phyloP scores from a whole-genome alignment of 2,888 invertebrate species.

The Holacanthella duospinosa region DNA sequence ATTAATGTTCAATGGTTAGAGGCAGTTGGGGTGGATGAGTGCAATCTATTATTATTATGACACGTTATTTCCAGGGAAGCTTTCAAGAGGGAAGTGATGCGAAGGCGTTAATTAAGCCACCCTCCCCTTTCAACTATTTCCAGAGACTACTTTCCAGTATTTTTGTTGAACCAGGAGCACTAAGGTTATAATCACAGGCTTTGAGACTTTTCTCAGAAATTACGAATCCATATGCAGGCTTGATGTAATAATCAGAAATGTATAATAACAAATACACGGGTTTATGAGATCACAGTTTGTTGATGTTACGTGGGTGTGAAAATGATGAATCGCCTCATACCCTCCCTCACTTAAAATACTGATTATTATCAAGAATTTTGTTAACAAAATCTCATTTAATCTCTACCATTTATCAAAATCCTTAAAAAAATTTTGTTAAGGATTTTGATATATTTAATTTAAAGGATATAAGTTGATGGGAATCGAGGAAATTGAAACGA shows the following conservation, averaged over 20 bases:
- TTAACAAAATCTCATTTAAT: neutral
- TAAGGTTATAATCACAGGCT: neutral
- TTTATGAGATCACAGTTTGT: neutral
- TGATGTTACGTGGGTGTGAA: neutral
- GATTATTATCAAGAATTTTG: neutral
- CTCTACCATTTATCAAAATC: neutral
- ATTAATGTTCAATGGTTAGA: too few relatives aligned
- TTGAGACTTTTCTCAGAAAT: neutral
- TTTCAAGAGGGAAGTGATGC: neutral
- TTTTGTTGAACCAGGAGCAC: neutral
- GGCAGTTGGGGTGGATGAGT: neutral
- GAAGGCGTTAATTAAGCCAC: neutral
- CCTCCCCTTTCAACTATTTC: neutral
- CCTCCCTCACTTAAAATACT: too few relatives aligned
- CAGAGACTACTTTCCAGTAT: neutral
- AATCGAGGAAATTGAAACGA: neutral
- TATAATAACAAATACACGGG: neutral
- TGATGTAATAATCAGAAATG: neutral
- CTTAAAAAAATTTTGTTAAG: neutral
- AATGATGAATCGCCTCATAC: constrained; percentile 3
- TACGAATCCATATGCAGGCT: neutral
- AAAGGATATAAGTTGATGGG: neutral
- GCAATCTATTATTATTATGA: constrained; percentile 3
- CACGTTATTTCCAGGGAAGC: constrained; percentile 1
- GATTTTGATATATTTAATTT: neutral